A percentile compares a stretch with the other conserved stretches of the same genome.
Evolutionary conservation across 2,113 vertebrate species (phyloP).

Genomic region (Elachura formosa): DNA sequence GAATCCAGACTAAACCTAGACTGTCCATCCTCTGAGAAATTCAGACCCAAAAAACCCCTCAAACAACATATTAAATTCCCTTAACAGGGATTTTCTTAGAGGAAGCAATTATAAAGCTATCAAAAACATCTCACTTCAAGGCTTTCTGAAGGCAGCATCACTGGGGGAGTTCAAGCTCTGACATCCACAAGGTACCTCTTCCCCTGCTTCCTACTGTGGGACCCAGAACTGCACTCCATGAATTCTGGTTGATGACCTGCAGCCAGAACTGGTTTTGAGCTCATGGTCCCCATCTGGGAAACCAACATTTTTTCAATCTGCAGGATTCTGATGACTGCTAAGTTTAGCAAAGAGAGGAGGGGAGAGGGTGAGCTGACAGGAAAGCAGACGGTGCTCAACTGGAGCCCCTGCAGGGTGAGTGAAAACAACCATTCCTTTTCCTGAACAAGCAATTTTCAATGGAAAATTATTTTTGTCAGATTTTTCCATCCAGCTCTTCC

Average conservation of each 20-base stretch:
- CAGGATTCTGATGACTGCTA: background rate
- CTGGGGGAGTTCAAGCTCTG: background rate
- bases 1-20: background rate
- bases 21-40: background rate
- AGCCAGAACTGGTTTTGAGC: background rate
- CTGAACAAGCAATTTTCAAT: background rate
- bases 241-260: background rate
- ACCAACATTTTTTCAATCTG: background rate
- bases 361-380: background rate
- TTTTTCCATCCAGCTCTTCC: background rate
- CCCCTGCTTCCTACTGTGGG: background rate
- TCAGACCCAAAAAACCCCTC: background rate
- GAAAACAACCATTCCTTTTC: background rate
- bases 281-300: background rate
- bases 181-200: background rate
- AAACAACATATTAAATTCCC: background rate
- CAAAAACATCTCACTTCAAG: constrained; percentile 10
- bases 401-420: background rate
- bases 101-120: constrained; percentile 45
- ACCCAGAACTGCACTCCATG: background rate
- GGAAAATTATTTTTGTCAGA: background rate
- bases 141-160: background rate
- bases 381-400: background rate
- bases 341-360: background rate
- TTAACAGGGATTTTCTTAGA: background rate